phyloP scores from a whole-genome alignment of 2,888 invertebrate species.

The Meiosimyza platycephala region DNA sequence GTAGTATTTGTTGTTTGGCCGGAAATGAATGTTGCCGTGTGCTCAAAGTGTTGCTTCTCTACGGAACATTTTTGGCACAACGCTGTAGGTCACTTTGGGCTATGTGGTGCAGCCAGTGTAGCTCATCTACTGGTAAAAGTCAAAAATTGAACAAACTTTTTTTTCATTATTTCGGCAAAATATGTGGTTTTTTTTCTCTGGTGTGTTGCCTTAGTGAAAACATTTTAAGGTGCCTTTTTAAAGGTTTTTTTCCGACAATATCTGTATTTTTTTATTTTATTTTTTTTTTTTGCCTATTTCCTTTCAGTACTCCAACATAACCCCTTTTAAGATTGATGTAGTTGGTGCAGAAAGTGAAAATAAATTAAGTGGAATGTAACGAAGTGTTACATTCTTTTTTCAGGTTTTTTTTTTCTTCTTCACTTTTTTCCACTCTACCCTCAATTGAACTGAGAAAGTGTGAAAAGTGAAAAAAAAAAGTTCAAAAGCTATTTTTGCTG shows the following conservation, averaged over 20 bases:
- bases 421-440: too few relatives aligned
- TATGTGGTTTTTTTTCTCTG: neutral
- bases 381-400: constrained; percentile 26
- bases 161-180: neutral
- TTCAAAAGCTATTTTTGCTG: too few relatives aligned
- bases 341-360: constrained; percentile 35
- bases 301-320: neutral
- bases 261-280: neutral
- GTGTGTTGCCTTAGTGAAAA: constrained; percentile 3
- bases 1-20: neutral
- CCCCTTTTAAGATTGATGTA: constrained; percentile 28
- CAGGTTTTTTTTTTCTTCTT: too few relatives aligned
- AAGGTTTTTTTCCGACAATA: neutral
- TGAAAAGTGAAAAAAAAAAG: too few relatives aligned
- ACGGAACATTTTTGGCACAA: neutral
- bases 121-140: neutral
- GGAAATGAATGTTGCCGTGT: constrained; percentile 21
- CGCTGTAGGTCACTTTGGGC: constrained; percentile 7
- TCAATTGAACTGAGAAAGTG: too few relatives aligned
- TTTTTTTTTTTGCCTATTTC: neutral
- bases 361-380: constrained; percentile 38
- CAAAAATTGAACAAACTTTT: constrained; percentile 9
- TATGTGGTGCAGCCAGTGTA: neutral
- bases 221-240: neutral
- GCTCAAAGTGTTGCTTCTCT: neutral